Conservation (phyloP, 2,888 invertebrate species). For the Carpatolechia fugitivella region DNA sequence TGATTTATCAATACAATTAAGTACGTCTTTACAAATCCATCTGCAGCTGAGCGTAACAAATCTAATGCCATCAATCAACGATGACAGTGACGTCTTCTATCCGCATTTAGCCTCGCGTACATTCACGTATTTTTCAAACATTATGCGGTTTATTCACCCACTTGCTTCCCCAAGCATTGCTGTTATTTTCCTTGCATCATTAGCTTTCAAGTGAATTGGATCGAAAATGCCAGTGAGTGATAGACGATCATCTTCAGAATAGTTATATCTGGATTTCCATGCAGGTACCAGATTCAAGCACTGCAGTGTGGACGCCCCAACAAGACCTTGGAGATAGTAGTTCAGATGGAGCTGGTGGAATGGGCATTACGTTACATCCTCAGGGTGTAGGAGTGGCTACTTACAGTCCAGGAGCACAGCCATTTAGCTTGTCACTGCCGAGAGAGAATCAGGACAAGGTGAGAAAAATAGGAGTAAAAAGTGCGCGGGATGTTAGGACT, state of each 20-base stretch:
- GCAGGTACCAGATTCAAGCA: constrained; percentile 39
- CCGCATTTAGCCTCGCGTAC: not conserved
- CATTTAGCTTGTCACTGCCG: constrained; percentile 88
- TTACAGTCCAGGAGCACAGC: constrained; percentile 76
- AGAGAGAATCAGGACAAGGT: constrained; percentile 77
- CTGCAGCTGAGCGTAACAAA: not conserved
- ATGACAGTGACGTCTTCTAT: not conserved
- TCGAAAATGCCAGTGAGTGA: not conserved
- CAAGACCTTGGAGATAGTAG: constrained; percentile 88
- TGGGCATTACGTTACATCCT: constrained; percentile 24
- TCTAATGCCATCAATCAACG: constrained; percentile 1
- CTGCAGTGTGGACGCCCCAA: constrained; percentile 87
- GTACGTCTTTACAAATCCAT: not conserved
- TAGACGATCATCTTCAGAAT: not conserved
- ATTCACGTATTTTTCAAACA: not conserved
- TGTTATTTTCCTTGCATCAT: not conserved
- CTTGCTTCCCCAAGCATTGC: not conserved
- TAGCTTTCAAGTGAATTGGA: not conserved
- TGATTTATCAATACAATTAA: not conserved
- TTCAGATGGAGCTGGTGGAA: constrained; percentile 52
- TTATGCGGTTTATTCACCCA: not conserved
- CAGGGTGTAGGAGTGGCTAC: constrained; percentile 46
- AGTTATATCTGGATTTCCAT: not conserved
- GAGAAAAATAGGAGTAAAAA: constrained; percentile 30
- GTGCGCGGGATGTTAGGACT: constrained; percentile 55